These are phyloP conservation scores for Notodonta dromedarius DNA, from an alignment of 2,888 invertebrate species.

Conservation along the genomic window DNA sequence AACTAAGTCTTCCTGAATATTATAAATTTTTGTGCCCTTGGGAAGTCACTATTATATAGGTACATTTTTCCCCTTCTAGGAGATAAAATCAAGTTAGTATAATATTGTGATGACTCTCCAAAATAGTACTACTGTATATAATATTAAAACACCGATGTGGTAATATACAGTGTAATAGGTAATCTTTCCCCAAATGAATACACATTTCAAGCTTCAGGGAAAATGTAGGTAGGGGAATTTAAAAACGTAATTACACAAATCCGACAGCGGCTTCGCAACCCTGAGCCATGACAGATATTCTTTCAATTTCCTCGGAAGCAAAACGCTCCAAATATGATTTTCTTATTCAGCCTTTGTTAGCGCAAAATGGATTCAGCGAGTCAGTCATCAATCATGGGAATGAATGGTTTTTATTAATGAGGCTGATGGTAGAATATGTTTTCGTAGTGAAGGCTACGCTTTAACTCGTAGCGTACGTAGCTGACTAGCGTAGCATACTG, in stretches of 20 bases:
- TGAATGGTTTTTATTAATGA: slow-evolving; percentile 8
- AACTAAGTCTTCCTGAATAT: too few species aligned
- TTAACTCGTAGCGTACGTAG: slow-evolving; percentile 1
- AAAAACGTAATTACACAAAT: slow-evolving; percentile 31
- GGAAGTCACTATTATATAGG: too few species aligned
- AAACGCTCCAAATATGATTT: slow-evolving; percentile 10
- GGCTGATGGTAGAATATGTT: background rate
- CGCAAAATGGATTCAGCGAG: slow-evolving; percentile 5
- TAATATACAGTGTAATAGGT: too few species aligned
- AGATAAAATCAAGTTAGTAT: too few species aligned
- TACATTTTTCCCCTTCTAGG: too few species aligned
- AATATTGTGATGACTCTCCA: too few species aligned
- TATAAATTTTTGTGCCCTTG: too few species aligned
- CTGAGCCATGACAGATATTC: slow-evolving; percentile 17
- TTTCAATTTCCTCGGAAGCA: slow-evolving; percentile 16
- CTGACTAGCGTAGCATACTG: background rate
- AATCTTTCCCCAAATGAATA: slow-evolving; percentile 4
- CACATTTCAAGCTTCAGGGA: slow-evolving; percentile 15
- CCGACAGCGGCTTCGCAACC: slow-evolving; percentile 15
- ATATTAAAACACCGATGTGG: too few species aligned
- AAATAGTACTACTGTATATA: too few species aligned
- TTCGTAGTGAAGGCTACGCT: slow-evolving; percentile 3
- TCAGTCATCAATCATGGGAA: slow-evolving; percentile 6
- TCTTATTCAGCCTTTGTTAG: slow-evolving; percentile 3
- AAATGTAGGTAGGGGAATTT: slow-evolving; percentile 23